Base-by-base conservation (phyloP, 2,888 invertebrate genomes). In the Tupiocoris notatus region DNA sequence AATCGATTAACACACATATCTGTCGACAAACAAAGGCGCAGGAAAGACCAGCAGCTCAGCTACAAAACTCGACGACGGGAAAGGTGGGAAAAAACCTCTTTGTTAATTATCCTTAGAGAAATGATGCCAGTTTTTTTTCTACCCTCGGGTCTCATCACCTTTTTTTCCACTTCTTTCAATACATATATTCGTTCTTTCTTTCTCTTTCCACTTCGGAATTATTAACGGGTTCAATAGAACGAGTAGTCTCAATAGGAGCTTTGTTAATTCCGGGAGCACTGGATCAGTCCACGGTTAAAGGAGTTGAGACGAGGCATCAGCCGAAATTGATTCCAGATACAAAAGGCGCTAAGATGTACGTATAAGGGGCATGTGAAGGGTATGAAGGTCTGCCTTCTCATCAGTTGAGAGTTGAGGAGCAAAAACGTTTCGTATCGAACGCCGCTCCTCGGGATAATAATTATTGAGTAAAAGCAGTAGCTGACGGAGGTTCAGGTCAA, bases 1-100 rank as follows among this genome's bases (percentile, higher is more conserved):
- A 78, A 78, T 78, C 77, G 78, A 78, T 78, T 78, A 78, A 77
- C 78, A 78, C 77, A 78, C 74, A 77, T 78, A 78, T 78, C 78
- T 71, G 64, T 68, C 73, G 75, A 78, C 78, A 78, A 74, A 78
- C 78, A 78, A 78, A 77, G 76, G 57, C 62, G 56, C 64, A 58
- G 58, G 7, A 59, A 59, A 70, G 23, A 70, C 70, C 70, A 21
- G 63, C 63, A 63, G 63, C n/a, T 39, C 73, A 70, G 24, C 21
- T 54, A 64, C 61, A 12, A 59, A 58, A 70, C 56, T 39, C 23
- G 54, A 56, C 70, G 70, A 21, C 56, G 58, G 70, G 23, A 20
- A n/a, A 24, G 61, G 70, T 57, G 24, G 39, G 63, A 23, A 57
- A 70, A 64, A 65, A 75, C 61, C 25, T 73, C 73, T 62, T 75